phyloP scores from a whole-genome alignment of 2,113 vertebrate genomes.

The Vombatus ursinus region DNA sequence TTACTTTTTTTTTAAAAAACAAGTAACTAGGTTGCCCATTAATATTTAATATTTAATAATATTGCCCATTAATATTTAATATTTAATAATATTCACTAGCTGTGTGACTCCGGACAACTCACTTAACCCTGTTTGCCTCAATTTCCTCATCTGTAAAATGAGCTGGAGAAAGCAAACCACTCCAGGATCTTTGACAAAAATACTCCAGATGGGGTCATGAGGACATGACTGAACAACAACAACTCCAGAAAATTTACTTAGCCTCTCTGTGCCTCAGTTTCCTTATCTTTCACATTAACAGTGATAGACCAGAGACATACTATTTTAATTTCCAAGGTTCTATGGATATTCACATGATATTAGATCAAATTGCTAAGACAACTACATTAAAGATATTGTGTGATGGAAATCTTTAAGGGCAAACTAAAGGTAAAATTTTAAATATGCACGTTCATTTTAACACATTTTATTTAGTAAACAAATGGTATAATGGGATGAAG shows the following conservation, averaged over 20 bases:
- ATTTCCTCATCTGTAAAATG: background rate
- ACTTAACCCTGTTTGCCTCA: background rate
- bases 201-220: background rate
- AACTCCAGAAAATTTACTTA: background rate
- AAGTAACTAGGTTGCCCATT: background rate
- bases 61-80: too few relatives aligned
- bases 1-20: too few relatives aligned
- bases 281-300: background rate
- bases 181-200: background rate
- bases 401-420: background rate
- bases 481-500: constrained; percentile 27
- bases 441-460: background rate
- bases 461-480: constrained; percentile 35
- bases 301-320: background rate
- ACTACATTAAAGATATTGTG: background rate
- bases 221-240: background rate
- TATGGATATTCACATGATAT: constrained; percentile 20
- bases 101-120: background rate
- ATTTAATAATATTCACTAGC: too few relatives aligned
- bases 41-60: background rate
- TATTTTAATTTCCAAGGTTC: background rate
- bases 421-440: constrained; percentile 32
- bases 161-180: background rate
- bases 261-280: background rate
- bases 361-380: constrained; percentile 7